Conservation (phyloP, 2,888 invertebrate genomes). For the Melanargia galathea region DNA sequence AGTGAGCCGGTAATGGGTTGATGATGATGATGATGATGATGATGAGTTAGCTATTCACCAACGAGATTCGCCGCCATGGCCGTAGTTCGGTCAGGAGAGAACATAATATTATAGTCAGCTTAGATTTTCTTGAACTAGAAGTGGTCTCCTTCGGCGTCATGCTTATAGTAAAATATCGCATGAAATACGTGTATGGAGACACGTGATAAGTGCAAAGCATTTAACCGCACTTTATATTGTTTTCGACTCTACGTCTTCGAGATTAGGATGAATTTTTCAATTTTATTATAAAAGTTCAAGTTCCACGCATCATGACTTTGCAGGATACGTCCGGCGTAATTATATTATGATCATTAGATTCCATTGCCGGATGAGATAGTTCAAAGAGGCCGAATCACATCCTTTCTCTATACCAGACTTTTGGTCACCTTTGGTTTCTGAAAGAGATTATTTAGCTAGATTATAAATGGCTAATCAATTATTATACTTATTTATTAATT, state of each 20-base stretch:
- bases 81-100: no score
- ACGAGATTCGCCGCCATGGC: no score
- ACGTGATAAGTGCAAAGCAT: constrained; percentile 21
- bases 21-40: no score
- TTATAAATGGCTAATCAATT: no score
- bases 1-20: no score
- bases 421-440: no score
- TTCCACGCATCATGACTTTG: not conserved
- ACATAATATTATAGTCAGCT: not conserved
- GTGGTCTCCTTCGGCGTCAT: no score
- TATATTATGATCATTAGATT: not conserved
- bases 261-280: constrained; percentile 19
- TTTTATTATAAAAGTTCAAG: not conserved
- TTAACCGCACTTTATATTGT: not conserved
- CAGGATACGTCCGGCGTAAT: not conserved
- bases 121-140: not conserved
- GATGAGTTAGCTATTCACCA: no score
- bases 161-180: constrained; percentile 20
- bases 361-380: not conserved
- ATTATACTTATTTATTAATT: no score
- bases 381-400: not conserved
- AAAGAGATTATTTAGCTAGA: no score
- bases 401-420: no score
- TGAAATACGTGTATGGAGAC: constrained; percentile 22
- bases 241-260: constrained; percentile 9